Evolutionary conservation across 1,140 invertebrate species (phyloP), one percentile per base, ranked within the genome.

Genomic region (Drosophila pruinosa): DNA sequence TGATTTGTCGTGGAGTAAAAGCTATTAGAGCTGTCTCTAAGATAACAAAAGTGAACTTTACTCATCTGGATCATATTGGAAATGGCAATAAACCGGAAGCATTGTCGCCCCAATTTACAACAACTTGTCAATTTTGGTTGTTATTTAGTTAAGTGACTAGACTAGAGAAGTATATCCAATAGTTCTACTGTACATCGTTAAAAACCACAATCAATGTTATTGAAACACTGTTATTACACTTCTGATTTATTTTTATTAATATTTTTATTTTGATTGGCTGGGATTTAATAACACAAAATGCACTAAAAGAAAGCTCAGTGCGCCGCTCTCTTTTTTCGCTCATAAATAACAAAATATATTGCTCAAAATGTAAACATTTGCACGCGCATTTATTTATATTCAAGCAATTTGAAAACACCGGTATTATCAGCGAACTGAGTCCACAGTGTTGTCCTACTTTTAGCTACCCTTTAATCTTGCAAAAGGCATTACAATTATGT

Each of bases 1-100:
- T 70, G 31, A n/a, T 36, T 47, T 28, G 22, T 54, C 67, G 36
- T 53, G 54, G 15, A 24, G 12, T 41, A 47, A 41, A 19, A 28
- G 36, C 38, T 41, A 22, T 68, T 45, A 43, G 38, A 34, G 36
- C 24, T 38, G 2, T 28, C 17, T 10, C 43, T 2, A 12, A 47
- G 36, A 26, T 19, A 48, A 43, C 8, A 4, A 17, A 45, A 48
- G 14, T 22, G n/a, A 47, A 47, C 15, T 47, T n/a, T 21, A 4
- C 39, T 21, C 39, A 2, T 0, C 4, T 41, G 7, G n/a, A 47
- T 47, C 15, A 3, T 10, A 47, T 19, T 17, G 3, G 19, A 47
- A 47, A 12, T 22, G 19, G 12, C 43, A 1, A 12, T 5, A 24
- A 47, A 15, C 47, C 47, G 58, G 58, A 69, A 69, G 58, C 28